Evolutionary conservation across 2,113 vertebrate species (phyloP).

Genomic region (Clinocottus analis): DNA sequence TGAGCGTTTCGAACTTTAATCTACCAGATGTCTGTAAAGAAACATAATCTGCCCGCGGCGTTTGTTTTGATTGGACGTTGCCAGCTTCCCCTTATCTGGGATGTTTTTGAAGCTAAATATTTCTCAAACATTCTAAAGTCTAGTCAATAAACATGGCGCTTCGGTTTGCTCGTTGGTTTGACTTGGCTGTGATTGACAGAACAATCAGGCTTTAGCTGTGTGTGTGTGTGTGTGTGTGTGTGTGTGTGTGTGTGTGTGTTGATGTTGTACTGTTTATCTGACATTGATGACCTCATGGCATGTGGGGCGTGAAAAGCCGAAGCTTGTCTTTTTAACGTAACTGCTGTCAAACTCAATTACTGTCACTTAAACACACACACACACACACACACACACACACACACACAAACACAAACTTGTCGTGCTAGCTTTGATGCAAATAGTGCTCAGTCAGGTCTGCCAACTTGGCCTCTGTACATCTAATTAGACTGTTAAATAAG

Average conservation of each 20-base stretch:
- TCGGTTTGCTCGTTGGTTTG: not conserved
- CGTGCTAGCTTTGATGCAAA: not conserved
- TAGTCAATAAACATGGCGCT: not conserved
- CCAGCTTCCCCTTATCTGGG: not conserved
- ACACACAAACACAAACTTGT: not conserved
- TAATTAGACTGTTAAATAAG: slow-evolving; percentile 49
- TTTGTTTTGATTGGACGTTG: slow-evolving; percentile 1
- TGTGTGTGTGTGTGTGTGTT: not conserved
- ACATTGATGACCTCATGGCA: slow-evolving; percentile 32
- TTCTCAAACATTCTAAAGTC: not conserved
- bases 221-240: no score
- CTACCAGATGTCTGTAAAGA: slow-evolving; percentile 9
- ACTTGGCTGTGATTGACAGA: not conserved
- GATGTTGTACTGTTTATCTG: slow-evolving; percentile 24
- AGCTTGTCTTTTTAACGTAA: slow-evolving; percentile 32
- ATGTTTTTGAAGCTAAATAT: not conserved
- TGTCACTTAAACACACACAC: not conserved
- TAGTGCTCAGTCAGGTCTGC: slow-evolving; percentile 4
- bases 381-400: slow-evolving; percentile 6
- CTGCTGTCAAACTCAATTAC: slow-evolving; percentile 33
- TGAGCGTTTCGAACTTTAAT: slow-evolving; percentile 36
- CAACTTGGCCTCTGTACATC: slow-evolving; percentile 17
- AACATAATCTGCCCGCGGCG: not conserved
- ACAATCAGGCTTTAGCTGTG: no score
- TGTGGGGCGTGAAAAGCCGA: slow-evolving; percentile 37